Evolutionary conservation across 35 echinoderm and acorn worm genomes (phyloP), one percentile per base, ranked within the genome.

Genomic region (Eucidaris tribuloides): DNA sequence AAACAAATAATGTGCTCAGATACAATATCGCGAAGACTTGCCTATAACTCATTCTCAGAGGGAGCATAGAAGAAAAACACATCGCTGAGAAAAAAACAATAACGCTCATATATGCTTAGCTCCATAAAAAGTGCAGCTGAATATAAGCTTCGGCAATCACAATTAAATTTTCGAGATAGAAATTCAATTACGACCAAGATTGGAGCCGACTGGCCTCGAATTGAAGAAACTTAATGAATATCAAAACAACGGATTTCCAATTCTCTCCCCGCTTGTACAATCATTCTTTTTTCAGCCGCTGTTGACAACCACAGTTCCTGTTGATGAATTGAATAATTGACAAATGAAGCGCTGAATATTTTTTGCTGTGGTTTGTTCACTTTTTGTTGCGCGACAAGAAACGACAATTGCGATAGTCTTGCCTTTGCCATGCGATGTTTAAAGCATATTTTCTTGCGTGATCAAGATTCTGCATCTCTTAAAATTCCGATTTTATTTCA

Each of bases 61-160:
- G n/a, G 35, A 74, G 27, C 40, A 44, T 42, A 36, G 68, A 74
- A 74, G 68, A 74, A 74, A 43, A 74, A 74, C 68, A 74, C 68
- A 74, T 74, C 68, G 68, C 37, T 22, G 35, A 74, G 68, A 19
- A 44, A 71, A 70, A 74, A 74, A 74, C 38, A 33, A 74, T 42
- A 42, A 74, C 38, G 35, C 68, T 74, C 35, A 74, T 74, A 44
- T 74, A 74, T 74, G n/a, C 41, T 74, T 44, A 74, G 68, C 68
- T 74, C n/a, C 68, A 74, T 74, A 74, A 74, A 74, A 74, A 74
- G 68, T 74, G 68, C 68, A 74, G 68, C 68, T 74, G 68, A 74
- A 74, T 74, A 74, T 74, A 74, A 74, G 35, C 44, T n/a, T n/a
- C n/a, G 35, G 35, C 68, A 74, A 74, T 74, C 68, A 74, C 35